These are phyloP conservation scores for Heliconius eleuchia DNA, from an alignment of 1,140 invertebrate species.

Conservation along the genomic window DNA sequence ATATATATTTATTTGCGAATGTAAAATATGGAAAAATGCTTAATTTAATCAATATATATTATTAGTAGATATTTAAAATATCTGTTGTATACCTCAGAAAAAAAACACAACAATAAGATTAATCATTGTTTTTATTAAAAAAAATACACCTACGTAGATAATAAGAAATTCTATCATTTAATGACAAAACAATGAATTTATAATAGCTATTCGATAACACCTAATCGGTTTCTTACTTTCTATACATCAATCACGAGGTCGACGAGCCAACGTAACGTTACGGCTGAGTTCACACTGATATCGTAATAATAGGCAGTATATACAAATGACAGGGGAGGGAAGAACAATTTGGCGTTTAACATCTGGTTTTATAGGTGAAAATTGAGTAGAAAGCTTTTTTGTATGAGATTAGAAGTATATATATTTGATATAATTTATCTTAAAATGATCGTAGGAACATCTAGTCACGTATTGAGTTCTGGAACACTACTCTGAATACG, in stretches of 20 bases:
- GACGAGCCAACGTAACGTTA: slow-evolving; percentile 55
- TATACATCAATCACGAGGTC: slow-evolving; percentile 69
- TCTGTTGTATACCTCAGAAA: too few species aligned
- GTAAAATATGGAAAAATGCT: too few species aligned
- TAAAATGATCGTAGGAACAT: too few species aligned
- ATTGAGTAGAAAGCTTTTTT: slow-evolving; percentile 22
- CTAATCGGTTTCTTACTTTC: slow-evolving; percentile 63
- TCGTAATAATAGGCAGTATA: slow-evolving; percentile 50
- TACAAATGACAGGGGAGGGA: slow-evolving; percentile 53
- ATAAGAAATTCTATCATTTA: slow-evolving; percentile 17
- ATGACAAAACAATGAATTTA: slow-evolving; percentile 51
- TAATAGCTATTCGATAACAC: slow-evolving; percentile 49
- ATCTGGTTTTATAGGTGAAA: slow-evolving; percentile 17
- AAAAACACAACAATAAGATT: too few species aligned
- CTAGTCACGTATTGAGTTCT: too few species aligned
- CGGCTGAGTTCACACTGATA: slow-evolving; percentile 63
- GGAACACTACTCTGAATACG: too few species aligned
- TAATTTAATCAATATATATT: too few species aligned
- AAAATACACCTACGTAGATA: not conserved
- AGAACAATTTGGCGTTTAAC: slow-evolving; percentile 47
- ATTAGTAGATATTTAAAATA: too few species aligned
- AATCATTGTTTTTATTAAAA: too few species aligned
- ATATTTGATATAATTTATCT: too few species aligned
- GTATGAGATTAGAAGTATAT: not conserved
- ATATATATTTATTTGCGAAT: not conserved